Percentiles rank a stretch among this genome's conserved stretches.
phyloP scores from a whole-genome alignment of 2,888 invertebrate species.

The Cheilosia variabilis region DNA sequence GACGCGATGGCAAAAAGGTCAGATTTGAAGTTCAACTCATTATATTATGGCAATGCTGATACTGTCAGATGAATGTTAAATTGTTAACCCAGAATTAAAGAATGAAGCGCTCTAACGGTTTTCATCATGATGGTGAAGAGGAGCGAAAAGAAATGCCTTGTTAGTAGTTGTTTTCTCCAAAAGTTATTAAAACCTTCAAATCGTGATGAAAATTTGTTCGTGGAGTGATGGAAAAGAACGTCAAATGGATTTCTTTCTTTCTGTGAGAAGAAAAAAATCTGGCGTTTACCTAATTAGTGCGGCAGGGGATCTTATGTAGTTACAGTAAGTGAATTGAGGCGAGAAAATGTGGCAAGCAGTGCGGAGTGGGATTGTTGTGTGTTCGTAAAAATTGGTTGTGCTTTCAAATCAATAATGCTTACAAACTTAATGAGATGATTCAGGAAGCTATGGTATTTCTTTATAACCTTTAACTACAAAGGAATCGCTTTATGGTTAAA shows the following conservation, averaged over 20 bases:
- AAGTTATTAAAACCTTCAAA: conserved; percentile 39
- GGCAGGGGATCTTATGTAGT: conserved; percentile 1
- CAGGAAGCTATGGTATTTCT: no score
- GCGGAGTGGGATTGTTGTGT: no score
- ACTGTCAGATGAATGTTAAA: conserved; percentile 51
- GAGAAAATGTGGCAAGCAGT: no score
- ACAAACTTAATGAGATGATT: no score
- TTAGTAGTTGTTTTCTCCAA: conserved; percentile 35
- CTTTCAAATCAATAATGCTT: no score
- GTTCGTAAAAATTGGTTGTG: no score
- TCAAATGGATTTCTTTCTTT: conserved; percentile 9
- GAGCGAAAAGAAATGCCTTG: conserved; percentile 24
- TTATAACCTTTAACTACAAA: no score
- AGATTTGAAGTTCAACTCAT: conserved; percentile 70
- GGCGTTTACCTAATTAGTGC: conserved; percentile 44
- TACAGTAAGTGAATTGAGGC: no score
- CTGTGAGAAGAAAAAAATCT: neutral
- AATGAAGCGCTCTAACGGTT: conserved; percentile 49
- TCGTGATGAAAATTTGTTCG: conserved; percentile 54
- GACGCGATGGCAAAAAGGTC: conserved; percentile 47
- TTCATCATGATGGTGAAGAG: conserved; percentile 15
- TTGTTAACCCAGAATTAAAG: conserved; percentile 28
- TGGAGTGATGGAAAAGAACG: neutral
- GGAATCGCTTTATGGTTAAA: no score
- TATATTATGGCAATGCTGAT: conserved; percentile 60